Evolutionary conservation across 2,113 vertebrate species (phyloP).

Genomic region (Thomomys bottae): DNA sequence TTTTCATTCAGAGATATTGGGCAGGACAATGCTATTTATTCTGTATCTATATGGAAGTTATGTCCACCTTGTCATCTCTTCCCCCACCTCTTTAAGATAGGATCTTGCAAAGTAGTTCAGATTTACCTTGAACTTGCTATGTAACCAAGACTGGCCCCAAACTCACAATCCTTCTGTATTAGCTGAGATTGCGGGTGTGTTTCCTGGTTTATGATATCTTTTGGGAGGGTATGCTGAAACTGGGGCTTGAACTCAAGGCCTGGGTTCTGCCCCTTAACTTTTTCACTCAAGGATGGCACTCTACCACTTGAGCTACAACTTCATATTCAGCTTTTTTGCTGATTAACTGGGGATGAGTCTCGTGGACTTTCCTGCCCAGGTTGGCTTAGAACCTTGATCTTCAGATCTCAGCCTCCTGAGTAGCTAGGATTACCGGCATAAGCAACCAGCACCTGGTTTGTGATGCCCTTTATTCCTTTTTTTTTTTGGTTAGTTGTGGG

Average conservation of each 20-base stretch:
- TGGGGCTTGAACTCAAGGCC: neutral
- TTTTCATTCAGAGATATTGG: neutral
- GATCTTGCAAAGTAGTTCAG: neutral
- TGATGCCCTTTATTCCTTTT: neutral
- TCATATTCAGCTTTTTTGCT: too few species aligned
- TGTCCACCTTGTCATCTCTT: neutral
- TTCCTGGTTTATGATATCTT: too few species aligned
- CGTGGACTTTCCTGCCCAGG: too few species aligned
- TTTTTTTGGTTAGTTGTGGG: too few species aligned
- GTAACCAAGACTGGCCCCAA: neutral
- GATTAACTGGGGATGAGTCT: too few species aligned
- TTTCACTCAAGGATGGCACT: too few species aligned
- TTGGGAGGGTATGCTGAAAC: too few species aligned
- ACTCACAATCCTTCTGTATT: neutral
- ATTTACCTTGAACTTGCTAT: too few species aligned
- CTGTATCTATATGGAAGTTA: conserved; percentile 21
- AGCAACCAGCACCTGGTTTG: neutral
- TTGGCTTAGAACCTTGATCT: too few species aligned
- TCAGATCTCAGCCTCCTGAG: neutral
- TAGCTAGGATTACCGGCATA: neutral
- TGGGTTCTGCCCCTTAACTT: neutral
- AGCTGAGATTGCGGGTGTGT: neutral
- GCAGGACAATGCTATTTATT: neutral
- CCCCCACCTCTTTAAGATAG: neutral
- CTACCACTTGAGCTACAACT: too few species aligned